Percentiles rank a stretch among this genome's conserved stretches.
These are phyloP conservation scores for Camarhynchus parvulus DNA, from an alignment of 2,113 vertebrate species.

Conservation along the genomic window DNA sequence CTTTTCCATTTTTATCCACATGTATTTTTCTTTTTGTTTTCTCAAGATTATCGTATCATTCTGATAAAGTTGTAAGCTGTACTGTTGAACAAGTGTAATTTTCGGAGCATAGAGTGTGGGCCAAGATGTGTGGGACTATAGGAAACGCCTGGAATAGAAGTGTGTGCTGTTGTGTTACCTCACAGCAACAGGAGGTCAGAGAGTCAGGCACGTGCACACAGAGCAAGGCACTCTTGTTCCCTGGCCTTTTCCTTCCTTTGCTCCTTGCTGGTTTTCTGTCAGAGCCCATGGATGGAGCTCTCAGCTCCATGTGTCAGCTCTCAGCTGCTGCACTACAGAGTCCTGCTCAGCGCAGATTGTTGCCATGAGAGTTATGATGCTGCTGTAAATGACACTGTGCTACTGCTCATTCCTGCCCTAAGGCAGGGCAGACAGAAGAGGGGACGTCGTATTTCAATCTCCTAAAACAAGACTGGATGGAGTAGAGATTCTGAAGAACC, in stretches of 20 bases:
- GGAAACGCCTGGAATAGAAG: background rate
- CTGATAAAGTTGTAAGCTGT: background rate
- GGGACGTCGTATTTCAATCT: background rate
- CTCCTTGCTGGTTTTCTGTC: background rate
- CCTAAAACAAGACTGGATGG: background rate
- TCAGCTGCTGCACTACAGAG: background rate
- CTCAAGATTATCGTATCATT: background rate
- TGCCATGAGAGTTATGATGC: background rate
- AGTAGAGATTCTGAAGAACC: background rate
- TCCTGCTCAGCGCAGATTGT: background rate
- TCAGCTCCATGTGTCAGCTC: background rate
- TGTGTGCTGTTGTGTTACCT: background rate
- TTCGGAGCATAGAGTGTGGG: background rate
- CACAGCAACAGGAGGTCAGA: background rate
- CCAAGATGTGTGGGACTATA: background rate
- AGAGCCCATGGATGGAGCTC: fast-evolving
- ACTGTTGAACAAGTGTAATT: background rate
- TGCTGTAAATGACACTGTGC: background rate
- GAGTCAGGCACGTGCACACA: background rate
- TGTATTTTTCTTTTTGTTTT: background rate
- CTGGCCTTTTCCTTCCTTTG: background rate
- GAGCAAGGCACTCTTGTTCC: background rate
- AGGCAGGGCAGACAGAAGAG: background rate
- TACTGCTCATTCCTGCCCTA: background rate
- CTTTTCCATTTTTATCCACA: background rate